Conservation (phyloP, 2,113 vertebrate species). For the Amphilophus citrinellus region DNA sequence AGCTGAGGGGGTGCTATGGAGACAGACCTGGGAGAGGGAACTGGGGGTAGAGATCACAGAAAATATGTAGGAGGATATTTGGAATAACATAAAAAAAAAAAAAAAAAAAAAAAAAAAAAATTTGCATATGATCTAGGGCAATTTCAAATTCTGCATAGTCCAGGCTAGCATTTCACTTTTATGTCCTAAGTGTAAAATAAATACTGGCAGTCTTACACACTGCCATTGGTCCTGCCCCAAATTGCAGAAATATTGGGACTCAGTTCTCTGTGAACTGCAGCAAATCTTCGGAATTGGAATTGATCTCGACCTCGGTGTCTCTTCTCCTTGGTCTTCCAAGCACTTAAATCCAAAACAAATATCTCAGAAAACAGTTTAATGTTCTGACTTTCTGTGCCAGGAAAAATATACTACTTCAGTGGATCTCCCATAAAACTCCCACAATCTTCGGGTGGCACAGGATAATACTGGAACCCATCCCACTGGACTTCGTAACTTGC, state of each 20-base stretch:
- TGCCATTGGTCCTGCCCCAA: neutral
- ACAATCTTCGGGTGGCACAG: too few species aligned
- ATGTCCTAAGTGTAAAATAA: neutral
- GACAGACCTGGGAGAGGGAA: neutral
- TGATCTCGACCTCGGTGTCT: neutral
- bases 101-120: too few species aligned
- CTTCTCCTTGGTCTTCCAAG: neutral
- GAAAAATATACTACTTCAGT: neutral
- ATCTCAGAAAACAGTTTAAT: neutral
- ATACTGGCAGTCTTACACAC: neutral
- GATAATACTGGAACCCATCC: neutral
- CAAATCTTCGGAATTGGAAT: neutral
- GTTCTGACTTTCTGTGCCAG: neutral
- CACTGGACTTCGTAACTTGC: neutral
- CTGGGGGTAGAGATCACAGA: neutral
- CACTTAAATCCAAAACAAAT: neutral
- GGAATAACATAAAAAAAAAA: too few species aligned
- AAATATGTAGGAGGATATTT: too few species aligned
- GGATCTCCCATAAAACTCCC: neutral
- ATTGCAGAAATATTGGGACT: rapidly evolving
- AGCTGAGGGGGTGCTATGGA: neutral
- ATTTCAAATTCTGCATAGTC: too few species aligned
- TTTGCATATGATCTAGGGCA: too few species aligned
- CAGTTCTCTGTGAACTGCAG: neutral
- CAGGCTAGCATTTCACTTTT: neutral